phyloP scores from a whole-genome alignment of 2,888 invertebrate genomes.

The Drosophila robusta region DNA sequence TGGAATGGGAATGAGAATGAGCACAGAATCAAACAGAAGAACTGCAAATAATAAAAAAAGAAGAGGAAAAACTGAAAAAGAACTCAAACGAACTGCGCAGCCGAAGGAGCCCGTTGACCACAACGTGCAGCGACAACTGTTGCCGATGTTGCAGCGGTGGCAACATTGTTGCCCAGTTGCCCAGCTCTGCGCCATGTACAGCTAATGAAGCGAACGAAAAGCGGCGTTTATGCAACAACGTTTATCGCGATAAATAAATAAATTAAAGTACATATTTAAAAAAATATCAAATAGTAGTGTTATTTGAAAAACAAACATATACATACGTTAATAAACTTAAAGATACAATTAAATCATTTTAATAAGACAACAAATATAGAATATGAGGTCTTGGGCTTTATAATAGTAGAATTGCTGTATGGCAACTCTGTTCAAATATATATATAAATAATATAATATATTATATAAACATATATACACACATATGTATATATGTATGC shows the following conservation, averaged over 20 bases:
- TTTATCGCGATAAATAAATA: neutral
- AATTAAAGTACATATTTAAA: neutral
- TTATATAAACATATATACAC: no score
- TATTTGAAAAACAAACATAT: neutral
- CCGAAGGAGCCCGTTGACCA: constrained; percentile 4
- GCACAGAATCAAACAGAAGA: constrained; percentile 49
- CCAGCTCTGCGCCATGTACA: constrained; percentile 42
- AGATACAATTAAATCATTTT: no score
- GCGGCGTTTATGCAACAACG: neutral
- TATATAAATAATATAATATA: neutral
- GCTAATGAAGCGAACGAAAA: constrained; percentile 67
- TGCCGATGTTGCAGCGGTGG: constrained; percentile 19
- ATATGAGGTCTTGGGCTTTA: no score
- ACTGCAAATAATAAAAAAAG: constrained; percentile 2
- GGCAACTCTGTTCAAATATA: constrained; percentile 4
- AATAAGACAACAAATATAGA: no score
- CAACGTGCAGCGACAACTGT: constrained; percentile 17
- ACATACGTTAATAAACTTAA: no score
- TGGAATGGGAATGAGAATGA: constrained; percentile 72
- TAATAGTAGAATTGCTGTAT: neutral
- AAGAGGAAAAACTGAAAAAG: constrained; percentile 4
- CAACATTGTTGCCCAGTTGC: constrained; percentile 56
- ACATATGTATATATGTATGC: no score
- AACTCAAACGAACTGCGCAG: neutral
- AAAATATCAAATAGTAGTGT: neutral